A percentile compares a stretch with the other conserved stretches of the same genome.
phyloP scores from a whole-genome alignment of 2,888 invertebrate species.

The Notodonta ziczac region DNA sequence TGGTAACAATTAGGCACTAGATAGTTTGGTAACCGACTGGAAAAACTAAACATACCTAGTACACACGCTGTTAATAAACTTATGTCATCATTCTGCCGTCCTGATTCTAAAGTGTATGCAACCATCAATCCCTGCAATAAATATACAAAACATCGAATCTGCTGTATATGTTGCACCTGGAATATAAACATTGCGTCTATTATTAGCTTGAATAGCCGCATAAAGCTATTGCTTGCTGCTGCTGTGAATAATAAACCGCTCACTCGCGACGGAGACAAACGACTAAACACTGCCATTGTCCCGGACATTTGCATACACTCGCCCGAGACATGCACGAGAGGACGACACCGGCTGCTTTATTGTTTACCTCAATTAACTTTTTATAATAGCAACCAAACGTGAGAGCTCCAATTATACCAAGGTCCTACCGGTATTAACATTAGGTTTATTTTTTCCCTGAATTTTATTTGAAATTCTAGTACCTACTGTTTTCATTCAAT shows the following conservation, averaged over 20 bases:
- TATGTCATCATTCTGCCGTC: no score
- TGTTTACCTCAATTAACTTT: background rate
- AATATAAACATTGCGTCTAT: background rate
- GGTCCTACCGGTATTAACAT: no score
- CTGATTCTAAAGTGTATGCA: background rate
- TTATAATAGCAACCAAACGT: no score
- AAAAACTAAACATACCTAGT: no score
- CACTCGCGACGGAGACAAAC: constrained; percentile 1
- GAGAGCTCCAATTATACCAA: no score
- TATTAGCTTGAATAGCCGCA: background rate
- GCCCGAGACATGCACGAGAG: background rate
- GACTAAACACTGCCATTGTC: background rate
- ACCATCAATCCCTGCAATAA: background rate
- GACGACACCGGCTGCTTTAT: background rate
- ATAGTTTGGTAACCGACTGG: no score
- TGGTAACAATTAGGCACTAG: no score
- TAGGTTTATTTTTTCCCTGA: no score
- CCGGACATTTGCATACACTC: background rate
- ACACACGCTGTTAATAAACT: no score
- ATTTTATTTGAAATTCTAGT: no score
- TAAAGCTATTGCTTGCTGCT: background rate
- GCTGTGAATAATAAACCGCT: constrained; percentile 1
- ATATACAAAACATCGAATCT: background rate
- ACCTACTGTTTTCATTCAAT: no score
- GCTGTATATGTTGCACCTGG: background rate